Percentiles rank a stretch among this genome's conserved stretches.
These are phyloP conservation scores for Propithecus perrieri DNA, from an alignment of 2,797 vertebrate species.

Conservation along the genomic window DNA sequence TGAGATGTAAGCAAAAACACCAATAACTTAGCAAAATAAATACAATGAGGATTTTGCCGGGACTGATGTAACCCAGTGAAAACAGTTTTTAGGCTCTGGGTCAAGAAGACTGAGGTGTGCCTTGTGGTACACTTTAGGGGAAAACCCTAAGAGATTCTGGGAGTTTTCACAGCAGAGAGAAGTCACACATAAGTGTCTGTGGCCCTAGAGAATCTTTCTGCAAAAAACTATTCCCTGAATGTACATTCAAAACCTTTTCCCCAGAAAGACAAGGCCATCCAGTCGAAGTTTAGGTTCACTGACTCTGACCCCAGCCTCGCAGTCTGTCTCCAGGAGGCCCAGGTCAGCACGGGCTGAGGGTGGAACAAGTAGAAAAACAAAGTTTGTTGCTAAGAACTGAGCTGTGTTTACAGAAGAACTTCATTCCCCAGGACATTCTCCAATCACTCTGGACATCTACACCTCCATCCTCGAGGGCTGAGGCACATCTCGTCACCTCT, in stretches of 20 bases:
- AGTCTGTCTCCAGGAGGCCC: not conserved
- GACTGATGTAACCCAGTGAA: not conserved
- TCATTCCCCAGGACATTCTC: not conserved
- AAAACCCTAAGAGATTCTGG: not conserved
- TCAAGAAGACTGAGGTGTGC: not conserved
- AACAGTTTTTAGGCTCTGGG: slow-evolving; percentile 16
- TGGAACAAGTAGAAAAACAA: not conserved
- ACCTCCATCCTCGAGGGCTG: not conserved
- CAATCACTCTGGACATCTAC: not conserved
- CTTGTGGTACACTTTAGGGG: not conserved
- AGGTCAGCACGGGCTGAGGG: not conserved
- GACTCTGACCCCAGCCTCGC: not conserved
- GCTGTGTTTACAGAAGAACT: slow-evolving; percentile 39
- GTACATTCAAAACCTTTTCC: not conserved
- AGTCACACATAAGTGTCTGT: fast-evolving
- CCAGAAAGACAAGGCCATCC: not conserved
- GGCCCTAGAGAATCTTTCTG: not conserved
- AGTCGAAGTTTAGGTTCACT: not conserved
- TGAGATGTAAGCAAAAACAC: slow-evolving; percentile 72
- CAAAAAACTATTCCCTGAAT: not conserved
- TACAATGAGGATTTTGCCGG: slow-evolving; percentile 61
- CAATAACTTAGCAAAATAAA: slow-evolving; percentile 85
- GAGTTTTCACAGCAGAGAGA: slow-evolving; percentile 16
- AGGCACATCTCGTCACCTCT: not conserved
- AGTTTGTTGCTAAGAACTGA: slow-evolving; percentile 23